Evolutionary conservation across 2,113 vertebrate genomes (phyloP).

Genomic region (Eulacestoma nigropectus): DNA sequence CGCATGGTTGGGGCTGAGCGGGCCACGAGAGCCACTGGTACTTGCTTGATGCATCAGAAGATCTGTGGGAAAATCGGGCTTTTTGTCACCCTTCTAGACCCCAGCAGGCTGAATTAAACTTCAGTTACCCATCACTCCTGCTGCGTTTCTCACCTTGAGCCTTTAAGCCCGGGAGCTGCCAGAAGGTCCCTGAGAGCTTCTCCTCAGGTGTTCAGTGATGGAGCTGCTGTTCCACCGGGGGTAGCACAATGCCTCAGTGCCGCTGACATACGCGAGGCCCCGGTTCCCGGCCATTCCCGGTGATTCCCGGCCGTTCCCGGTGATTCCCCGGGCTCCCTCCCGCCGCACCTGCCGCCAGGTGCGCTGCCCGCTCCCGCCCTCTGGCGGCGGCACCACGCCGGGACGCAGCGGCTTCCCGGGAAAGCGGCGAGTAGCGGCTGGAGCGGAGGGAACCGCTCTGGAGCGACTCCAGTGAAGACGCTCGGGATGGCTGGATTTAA

Average conservation of each 20-base stretch:
- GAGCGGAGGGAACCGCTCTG: too few species aligned
- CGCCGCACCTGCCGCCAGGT: neutral
- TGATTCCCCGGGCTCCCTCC: too few species aligned
- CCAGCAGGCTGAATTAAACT: neutral
- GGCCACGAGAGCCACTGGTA: accelerated
- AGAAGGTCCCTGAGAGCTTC: neutral
- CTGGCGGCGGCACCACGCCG: neutral
- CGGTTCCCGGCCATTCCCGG: neutral
- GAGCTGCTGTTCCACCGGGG: neutral
- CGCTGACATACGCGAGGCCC: accelerated
- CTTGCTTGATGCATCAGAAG: neutral
- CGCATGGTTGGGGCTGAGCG: accelerated
- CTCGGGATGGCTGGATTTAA: neutral
- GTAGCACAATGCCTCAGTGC: neutral
- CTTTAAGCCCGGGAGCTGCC: neutral
- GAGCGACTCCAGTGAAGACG: accelerated
- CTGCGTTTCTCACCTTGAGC: accelerated
- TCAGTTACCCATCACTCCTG: accelerated
- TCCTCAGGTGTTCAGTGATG: neutral
- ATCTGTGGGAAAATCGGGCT: too few species aligned
- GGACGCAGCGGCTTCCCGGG: neutral
- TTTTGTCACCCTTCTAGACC: neutral
- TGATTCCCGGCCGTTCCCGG: neutral
- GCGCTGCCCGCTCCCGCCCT: neutral
- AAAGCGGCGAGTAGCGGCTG: neutral